Evolutionary conservation across 92 coral and sea anemone genomes (phyloP).

Genomic region (Phenganax marumi): DNA sequence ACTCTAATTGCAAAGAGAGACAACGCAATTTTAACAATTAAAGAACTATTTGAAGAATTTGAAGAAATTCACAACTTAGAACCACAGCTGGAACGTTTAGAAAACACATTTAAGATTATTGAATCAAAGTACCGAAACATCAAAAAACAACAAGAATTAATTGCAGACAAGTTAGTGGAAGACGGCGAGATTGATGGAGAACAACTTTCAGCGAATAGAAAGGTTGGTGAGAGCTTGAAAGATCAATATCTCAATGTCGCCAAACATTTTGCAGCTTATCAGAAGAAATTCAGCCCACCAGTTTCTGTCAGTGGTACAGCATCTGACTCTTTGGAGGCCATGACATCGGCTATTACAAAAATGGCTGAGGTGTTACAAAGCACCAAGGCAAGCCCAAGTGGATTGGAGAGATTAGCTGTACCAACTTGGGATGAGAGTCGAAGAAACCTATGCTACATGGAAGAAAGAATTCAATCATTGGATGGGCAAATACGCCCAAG

Average conservation of each 20-base stretch:
- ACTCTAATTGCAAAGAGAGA: constrained; percentile 38
- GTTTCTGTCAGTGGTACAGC: not conserved
- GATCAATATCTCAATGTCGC: constrained; percentile 42
- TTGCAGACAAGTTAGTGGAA: constrained; percentile 52
- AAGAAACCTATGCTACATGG: constrained; percentile 53
- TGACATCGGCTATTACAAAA: constrained; percentile 50
- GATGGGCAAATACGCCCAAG: constrained; percentile 56
- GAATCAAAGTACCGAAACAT: constrained; percentile 48
- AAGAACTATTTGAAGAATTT: constrained; percentile 45
- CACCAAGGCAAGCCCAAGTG: constrained; percentile 21
- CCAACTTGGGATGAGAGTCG: constrained; percentile 68
- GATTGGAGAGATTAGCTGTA: constrained; percentile 57
- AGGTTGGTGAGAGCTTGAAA: constrained; percentile 49
- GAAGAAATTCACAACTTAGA: constrained; percentile 17
- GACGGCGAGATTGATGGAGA: constrained; percentile 35
- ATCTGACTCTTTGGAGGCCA: constrained; percentile 38
- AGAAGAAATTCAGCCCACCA: constrained; percentile 21
- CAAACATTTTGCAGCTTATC: constrained; percentile 35
- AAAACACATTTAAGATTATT: constrained; percentile 23
- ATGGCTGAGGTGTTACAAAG: constrained; percentile 53
- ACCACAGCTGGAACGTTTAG: constrained; percentile 7
- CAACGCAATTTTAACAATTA: constrained; percentile 21
- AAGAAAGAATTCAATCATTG: constrained; percentile 63
- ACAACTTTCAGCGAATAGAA: constrained; percentile 40
- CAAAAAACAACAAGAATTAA: constrained; percentile 48